A percentile compares a stretch with the other conserved stretches of the same genome.
Evolutionary conservation across 2,797 vertebrate genomes (phyloP).

Genomic region (Synaphobranchus kaupii): DNA sequence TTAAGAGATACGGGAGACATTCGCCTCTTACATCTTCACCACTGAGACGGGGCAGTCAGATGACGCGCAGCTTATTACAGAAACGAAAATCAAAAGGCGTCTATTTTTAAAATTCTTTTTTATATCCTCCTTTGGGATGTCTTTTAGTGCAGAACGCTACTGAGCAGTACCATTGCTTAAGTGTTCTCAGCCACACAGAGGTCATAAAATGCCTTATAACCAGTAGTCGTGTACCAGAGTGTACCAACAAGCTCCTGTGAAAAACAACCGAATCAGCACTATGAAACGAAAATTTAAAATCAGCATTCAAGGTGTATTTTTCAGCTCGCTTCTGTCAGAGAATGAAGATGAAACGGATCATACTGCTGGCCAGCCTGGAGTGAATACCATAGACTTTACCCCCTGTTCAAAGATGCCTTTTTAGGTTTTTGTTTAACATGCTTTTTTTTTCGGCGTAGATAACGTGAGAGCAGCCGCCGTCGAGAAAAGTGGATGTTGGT

Average conservation of each 20-base stretch:
- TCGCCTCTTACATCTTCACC: slow-evolving; percentile 49
- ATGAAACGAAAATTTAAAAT: slow-evolving; percentile 8
- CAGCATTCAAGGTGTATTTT: background rate
- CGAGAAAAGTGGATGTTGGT: background rate
- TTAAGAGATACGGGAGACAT: slow-evolving; percentile 34
- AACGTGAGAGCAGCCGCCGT: background rate
- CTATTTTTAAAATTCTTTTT: slow-evolving; percentile 25
- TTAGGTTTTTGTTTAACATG: slow-evolving; percentile 19
- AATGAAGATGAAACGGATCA: background rate
- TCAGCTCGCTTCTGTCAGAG: slow-evolving; percentile 10
- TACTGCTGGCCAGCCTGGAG: background rate
- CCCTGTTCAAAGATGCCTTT: slow-evolving; percentile 11
- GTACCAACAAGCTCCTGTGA: slow-evolving; percentile 29
- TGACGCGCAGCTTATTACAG: slow-evolving; percentile 16
- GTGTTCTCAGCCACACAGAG: slow-evolving; percentile 24
- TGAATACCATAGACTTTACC: background rate
- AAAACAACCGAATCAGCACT: slow-evolving; percentile 27
- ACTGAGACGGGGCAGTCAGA: slow-evolving; percentile 59
- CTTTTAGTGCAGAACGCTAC: slow-evolving; percentile 24
- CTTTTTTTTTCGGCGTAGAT: background rate
- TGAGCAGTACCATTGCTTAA: slow-evolving; percentile 10
- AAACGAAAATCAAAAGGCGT: slow-evolving; percentile 22
- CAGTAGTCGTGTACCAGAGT: slow-evolving; percentile 31
- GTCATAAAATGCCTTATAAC: slow-evolving; percentile 40
- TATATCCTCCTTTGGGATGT: slow-evolving; percentile 24